Conservation (phyloP, 2,113 vertebrate genomes). For the Cyphomyrus plagiostoma region DNA sequence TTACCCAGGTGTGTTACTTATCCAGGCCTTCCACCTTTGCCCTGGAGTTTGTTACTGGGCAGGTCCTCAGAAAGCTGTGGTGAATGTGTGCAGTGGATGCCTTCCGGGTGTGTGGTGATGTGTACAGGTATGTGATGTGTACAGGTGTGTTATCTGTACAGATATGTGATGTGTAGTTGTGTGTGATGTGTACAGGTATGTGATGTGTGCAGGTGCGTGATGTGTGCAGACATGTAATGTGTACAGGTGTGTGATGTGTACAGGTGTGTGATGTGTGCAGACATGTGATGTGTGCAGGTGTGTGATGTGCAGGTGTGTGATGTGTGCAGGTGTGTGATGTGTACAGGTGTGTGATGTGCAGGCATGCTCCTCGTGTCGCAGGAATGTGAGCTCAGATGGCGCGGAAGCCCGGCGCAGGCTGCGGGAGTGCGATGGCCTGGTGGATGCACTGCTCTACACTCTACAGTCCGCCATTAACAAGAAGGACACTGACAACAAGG, state of each 20-base stretch:
- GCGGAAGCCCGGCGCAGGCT: conserved; percentile 86
- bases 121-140: neutral
- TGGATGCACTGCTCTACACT: conserved; percentile 87
- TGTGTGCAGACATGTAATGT: too few species aligned
- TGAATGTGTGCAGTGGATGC: neutral
- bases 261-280: conserved; percentile 3
- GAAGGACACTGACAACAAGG: conserved; percentile 96
- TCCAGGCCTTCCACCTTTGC: neutral
- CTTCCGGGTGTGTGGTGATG: neutral
- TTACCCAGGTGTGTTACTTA: neutral
- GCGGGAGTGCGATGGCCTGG: conserved; percentile 86
- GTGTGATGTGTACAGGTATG: neutral
- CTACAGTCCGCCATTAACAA: conserved; percentile 86
- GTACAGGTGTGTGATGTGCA: conserved; percentile 9
- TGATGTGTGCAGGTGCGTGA: conserved; percentile 6
- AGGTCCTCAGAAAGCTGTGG: neutral
- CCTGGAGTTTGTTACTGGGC: neutral
- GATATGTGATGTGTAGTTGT: conserved; percentile 13
- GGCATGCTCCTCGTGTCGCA: conserved; percentile 42
- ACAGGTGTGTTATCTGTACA: neutral
- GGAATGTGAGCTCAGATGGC: conserved; percentile 94
- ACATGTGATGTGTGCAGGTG: neutral
- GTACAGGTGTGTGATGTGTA: conserved; percentile 1
- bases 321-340: neutral
- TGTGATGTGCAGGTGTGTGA: conserved; percentile 16